Percentiles rank a stretch among this genome's conserved stretches.
Conservation (phyloP, 2,113 vertebrate genomes). For the Eonycteris spelaea region DNA sequence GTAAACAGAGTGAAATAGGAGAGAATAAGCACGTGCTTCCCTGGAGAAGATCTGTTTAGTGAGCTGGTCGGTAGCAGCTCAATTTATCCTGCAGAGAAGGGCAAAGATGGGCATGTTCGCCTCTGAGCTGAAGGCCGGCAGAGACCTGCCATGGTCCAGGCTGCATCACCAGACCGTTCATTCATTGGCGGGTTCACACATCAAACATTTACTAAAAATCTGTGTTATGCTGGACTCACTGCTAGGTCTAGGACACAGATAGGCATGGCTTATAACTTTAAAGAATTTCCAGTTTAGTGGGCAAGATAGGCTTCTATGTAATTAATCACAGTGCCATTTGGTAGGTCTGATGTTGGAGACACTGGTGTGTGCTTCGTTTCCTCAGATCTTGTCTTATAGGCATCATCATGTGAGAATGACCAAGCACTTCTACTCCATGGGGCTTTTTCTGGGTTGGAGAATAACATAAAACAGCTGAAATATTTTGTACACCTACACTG, state of each 20-base stretch:
- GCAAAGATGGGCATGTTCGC: neutral
- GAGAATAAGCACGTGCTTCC: neutral
- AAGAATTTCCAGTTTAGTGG: neutral
- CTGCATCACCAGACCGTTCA: neutral
- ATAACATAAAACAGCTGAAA: neutral
- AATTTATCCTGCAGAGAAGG: neutral
- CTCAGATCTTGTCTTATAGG: neutral
- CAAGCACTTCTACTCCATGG: neutral
- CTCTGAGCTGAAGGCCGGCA: neutral
- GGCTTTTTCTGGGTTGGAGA: neutral
- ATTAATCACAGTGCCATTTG: neutral
- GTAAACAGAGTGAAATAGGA: slow-evolving; percentile 32
- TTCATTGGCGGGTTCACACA: neutral
- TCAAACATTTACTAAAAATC: neutral
- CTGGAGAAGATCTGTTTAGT: neutral
- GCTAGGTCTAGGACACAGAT: neutral
- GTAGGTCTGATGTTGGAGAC: neutral
- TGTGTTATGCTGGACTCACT: neutral
- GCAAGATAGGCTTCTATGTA: neutral
- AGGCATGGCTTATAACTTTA: neutral
- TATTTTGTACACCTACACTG: neutral
- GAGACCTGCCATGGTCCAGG: neutral
- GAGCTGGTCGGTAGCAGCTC: neutral
- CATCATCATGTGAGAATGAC: neutral
- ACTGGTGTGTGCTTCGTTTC: neutral